phyloP scores from a whole-genome alignment of 2,113 vertebrate genomes.

The Numida meleagris region DNA sequence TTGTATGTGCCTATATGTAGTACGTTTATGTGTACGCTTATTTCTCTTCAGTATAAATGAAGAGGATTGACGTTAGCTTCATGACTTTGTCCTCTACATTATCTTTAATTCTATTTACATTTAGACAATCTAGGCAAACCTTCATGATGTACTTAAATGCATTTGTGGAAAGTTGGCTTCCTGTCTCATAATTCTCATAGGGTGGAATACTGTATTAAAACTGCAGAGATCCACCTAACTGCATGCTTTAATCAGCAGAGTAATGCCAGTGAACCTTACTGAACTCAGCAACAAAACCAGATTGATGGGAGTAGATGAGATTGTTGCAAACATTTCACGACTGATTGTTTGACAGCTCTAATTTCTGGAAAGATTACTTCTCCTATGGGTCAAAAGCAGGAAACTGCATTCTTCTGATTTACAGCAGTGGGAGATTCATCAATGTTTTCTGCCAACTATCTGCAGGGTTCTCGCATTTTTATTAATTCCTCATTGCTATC shows the following conservation, averaged over 20 bases:
- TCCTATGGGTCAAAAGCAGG: background rate
- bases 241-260: conserved; percentile 11
- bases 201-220: background rate
- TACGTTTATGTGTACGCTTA: background rate
- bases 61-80: background rate
- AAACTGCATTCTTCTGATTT: conserved; percentile 6
- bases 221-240: background rate
- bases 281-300: conserved; percentile 3
- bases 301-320: conserved; percentile 37
- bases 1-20: background rate
- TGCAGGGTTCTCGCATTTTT: conserved; percentile 7
- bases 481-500: conserved; percentile 35
- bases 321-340: conserved; percentile 49
- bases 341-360: conserved; percentile 38
- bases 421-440: background rate
- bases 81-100: background rate
- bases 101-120: conserved; percentile 7
- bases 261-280: conserved; percentile 41
- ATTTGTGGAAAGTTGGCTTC: background rate
- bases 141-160: background rate
- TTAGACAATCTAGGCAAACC: background rate
- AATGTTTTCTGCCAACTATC: background rate
- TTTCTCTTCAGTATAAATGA: background rate
- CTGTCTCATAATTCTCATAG: background rate
- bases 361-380: conserved; percentile 45